A percentile compares a stretch with the other conserved stretches of the same genome.
Evolutionary conservation across 2,888 invertebrate species (phyloP).

Genomic region (Acleris cristana): DNA sequence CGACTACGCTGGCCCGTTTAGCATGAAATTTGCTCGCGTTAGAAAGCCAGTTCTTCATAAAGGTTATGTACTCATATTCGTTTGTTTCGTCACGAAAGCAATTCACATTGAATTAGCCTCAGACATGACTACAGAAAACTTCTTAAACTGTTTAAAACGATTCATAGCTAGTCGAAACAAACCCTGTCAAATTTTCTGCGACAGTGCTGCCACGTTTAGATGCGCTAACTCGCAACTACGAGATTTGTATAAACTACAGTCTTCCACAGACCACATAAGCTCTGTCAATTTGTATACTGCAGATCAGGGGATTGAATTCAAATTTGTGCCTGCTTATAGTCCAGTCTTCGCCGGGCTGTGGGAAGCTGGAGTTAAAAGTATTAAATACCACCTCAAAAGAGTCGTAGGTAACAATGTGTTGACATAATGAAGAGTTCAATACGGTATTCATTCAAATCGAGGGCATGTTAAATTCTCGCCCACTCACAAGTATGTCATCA

Average conservation of each 20-base stretch:
- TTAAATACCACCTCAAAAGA: no score
- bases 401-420: no score
- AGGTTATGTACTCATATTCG: conserved; percentile 1
- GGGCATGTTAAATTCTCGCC: neutral
- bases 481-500: conserved; percentile 13
- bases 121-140: no score
- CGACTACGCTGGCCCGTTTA: conserved; percentile 8
- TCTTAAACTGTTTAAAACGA: no score
- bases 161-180: no score
- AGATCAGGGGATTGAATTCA: conserved; percentile 3
- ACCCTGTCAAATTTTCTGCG: conserved; percentile 2
- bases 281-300: neutral
- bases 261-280: neutral
- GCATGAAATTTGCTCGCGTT: neutral
- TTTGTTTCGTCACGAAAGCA: conserved; percentile 16
- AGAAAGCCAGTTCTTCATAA: conserved; percentile 5
- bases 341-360: conserved; percentile 7
- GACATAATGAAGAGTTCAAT: no score
- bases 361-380: no score
- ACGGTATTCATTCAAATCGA: no score
- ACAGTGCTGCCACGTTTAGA: conserved; percentile 10
- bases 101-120: conserved; percentile 2
- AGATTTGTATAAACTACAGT: conserved; percentile 7
- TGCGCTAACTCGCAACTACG: conserved; percentile 10
- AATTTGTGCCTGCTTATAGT: conserved; percentile 10